phyloP scores from a whole-genome alignment of 2,797 vertebrate genomes.

The Epinephelus coioides region DNA sequence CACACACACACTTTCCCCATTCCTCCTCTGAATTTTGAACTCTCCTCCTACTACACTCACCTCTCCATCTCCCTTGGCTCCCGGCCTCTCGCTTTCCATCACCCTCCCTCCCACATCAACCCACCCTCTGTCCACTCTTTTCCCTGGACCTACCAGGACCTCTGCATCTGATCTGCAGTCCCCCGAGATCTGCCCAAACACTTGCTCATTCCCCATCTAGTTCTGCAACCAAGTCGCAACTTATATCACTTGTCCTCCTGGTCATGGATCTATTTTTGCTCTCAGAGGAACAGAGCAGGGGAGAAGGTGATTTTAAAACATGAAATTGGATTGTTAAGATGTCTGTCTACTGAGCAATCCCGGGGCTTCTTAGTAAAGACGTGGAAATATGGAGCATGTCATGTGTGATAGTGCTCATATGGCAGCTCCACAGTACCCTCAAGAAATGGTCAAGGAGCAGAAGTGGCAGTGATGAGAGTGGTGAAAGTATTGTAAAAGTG shows the following conservation, averaged over 20 bases:
- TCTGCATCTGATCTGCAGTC: slow-evolving; percentile 43
- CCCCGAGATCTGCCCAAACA: slow-evolving; percentile 22
- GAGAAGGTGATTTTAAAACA: neutral
- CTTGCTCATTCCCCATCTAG: slow-evolving; percentile 42
- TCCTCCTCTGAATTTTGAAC: slow-evolving; percentile 48
- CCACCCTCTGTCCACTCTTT: slow-evolving; percentile 13
- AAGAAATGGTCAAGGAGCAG: slow-evolving; percentile 24
- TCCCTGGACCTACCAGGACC: slow-evolving; percentile 9
- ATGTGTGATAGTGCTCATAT: neutral
- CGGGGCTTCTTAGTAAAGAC: slow-evolving; percentile 7
- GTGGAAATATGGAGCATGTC: slow-evolving; percentile 22
- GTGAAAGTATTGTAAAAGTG: slow-evolving; percentile 33
- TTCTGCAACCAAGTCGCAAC: slow-evolving; percentile 5
- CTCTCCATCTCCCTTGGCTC: slow-evolving; percentile 53
- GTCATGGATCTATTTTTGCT: slow-evolving; percentile 26
- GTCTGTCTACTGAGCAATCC: neutral
- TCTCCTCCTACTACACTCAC: slow-evolving; percentile 41
- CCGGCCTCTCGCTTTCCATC: slow-evolving; percentile 29
- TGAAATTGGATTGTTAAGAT: slow-evolving; percentile 17
- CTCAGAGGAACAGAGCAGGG: neutral
- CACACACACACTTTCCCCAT: slow-evolving; percentile 19
- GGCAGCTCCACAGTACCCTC: slow-evolving; percentile 8
- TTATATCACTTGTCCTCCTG: slow-evolving; percentile 29
- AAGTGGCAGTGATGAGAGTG: slow-evolving; percentile 31
- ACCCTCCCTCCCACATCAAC: slow-evolving; percentile 17